Conservation (phyloP, 1,140 invertebrate species). For the Octopus bimaculoides region DNA sequence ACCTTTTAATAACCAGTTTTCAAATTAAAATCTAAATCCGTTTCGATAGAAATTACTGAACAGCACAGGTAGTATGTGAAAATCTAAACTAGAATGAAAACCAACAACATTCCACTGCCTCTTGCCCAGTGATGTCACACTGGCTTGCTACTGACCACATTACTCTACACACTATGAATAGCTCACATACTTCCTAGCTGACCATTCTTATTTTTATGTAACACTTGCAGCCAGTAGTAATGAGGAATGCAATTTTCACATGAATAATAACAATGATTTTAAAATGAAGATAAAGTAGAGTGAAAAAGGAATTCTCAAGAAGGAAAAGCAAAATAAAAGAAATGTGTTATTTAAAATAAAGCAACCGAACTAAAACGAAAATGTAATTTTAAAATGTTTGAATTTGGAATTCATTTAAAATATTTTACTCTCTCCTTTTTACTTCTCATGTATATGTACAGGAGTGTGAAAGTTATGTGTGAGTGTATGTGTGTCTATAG, state of each 20-base stretch:
- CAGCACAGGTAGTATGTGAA: background rate
- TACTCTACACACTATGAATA: background rate
- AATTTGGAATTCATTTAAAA: no score
- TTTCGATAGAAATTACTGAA: background rate
- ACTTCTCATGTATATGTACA: no score
- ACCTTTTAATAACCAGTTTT: slow-evolving; percentile 6
- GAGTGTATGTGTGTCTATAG: no score
- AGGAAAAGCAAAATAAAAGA: background rate
- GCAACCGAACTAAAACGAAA: background rate
- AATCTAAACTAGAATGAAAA: background rate
- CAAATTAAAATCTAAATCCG: slow-evolving; percentile 6
- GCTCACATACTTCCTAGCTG: background rate
- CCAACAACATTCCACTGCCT: background rate
- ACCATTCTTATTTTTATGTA: background rate
- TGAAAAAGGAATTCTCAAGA: background rate
- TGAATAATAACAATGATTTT: background rate
- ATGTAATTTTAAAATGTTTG: no score
- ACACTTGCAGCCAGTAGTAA: background rate
- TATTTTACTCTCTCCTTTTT: no score
- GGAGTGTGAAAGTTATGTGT: no score
- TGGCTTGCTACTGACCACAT: background rate
- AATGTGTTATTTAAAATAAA: background rate
- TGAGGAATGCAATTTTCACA: background rate
- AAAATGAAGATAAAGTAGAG: background rate
- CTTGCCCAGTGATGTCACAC: slow-evolving; percentile 4